Evolutionary conservation across 1,140 invertebrate genomes (phyloP).

Genomic region (Adelges cooleyi): DNA sequence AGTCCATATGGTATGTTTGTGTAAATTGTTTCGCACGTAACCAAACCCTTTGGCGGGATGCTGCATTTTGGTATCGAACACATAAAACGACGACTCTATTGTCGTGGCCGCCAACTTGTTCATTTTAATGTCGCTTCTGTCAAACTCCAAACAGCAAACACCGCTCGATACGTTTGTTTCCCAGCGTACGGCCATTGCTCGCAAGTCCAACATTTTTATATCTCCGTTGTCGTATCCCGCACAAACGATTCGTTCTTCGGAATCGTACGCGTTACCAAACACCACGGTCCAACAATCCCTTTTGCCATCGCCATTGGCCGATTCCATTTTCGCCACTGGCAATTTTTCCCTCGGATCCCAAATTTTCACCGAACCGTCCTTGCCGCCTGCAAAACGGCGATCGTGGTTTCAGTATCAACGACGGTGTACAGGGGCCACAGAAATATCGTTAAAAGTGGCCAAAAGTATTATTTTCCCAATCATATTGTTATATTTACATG

Average conservation of each 20-base stretch:
- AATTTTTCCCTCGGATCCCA: constrained; percentile 89
- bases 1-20: constrained; percentile 77
- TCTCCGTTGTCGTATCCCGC: constrained; percentile 96
- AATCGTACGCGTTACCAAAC: constrained; percentile 79
- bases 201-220: constrained; percentile 86
- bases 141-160: constrained; percentile 80
- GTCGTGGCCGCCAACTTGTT: constrained; percentile 89
- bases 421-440: too few species aligned
- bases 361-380: constrained; percentile 61
- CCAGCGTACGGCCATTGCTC: constrained; percentile 71
- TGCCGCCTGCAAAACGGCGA: constrained; percentile 46
- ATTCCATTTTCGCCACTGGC: constrained; percentile 80
- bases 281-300: constrained; percentile 79
- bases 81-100: constrained; percentile 81
- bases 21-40: constrained; percentile 43
- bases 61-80: constrained; percentile 58
- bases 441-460: too few species aligned
- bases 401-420: too few species aligned
- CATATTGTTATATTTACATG: too few species aligned
- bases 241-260: constrained; percentile 68
- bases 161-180: constrained; percentile 90
- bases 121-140: constrained; percentile 87
- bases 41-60: constrained; percentile 14
- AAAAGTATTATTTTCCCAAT: too few species aligned
- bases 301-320: constrained; percentile 49